phyloP scores from a whole-genome alignment of 1,140 invertebrate genomes.

The Acromyrmex charruanus region DNA sequence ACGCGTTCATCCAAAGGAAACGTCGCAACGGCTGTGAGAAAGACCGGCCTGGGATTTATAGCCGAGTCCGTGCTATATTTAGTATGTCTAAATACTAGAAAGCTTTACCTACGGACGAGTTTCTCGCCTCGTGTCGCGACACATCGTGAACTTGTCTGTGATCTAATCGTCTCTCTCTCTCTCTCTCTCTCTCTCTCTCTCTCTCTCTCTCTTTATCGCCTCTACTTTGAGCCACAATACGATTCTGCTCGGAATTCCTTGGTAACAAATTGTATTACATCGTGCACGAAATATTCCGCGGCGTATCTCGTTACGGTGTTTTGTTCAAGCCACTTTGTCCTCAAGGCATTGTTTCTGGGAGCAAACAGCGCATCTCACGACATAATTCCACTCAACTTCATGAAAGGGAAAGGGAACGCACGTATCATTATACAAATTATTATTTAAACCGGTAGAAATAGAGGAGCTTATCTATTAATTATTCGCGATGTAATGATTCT shows the following conservation, averaged over 20 bases:
- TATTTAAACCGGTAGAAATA: neutral
- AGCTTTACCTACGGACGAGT: constrained; percentile 67
- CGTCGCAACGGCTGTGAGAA: constrained; percentile 25
- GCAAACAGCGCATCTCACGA: constrained; percentile 1
- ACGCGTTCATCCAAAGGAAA: constrained; percentile 2
- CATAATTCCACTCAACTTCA: neutral
- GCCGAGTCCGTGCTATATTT: constrained; percentile 75
- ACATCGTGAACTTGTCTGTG: constrained; percentile 46
- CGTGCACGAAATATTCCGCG: constrained; percentile 33
- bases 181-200: no score
- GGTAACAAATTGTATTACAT: constrained; percentile 4
- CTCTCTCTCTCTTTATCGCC: no score
- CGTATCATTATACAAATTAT: neutral
- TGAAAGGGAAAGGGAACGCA: neutral
- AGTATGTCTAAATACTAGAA: constrained; percentile 78
- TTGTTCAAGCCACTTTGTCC: constrained; percentile 36
- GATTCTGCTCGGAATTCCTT: constrained; percentile 4
- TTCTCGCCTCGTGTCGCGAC: constrained; percentile 49
- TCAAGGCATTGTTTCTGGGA: constrained; percentile 8
- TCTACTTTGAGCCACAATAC: constrained; percentile 17
- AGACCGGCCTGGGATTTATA: constrained; percentile 74
- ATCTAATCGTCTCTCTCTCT: neutral
- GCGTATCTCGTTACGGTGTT: constrained; percentile 1
- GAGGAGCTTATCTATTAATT: constrained; percentile 16
- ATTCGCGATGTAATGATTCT: neutral